Conservation (phyloP, 1,140 invertebrate genomes). For the Coptotermes formosanus region DNA sequence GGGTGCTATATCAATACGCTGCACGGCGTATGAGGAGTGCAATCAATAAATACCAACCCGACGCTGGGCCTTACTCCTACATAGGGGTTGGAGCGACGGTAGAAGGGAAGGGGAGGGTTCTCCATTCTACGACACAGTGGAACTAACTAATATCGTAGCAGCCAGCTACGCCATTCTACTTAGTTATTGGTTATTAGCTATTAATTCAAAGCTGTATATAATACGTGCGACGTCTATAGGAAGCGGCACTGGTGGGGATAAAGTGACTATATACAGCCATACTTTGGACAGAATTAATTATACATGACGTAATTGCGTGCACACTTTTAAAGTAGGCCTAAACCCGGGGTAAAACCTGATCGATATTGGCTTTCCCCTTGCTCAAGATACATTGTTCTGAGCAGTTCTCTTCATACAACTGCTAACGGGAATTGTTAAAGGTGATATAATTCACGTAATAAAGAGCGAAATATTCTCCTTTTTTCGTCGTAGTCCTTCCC, state of each 20-base stretch:
- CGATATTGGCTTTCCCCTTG: background rate
- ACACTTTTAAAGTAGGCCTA: background rate
- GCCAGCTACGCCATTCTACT: background rate
- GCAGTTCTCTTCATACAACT: background rate
- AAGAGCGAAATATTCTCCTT: too few relatives aligned
- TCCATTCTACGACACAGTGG: background rate
- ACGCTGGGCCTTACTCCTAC: background rate
- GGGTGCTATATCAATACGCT: background rate
- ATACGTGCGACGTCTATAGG: background rate
- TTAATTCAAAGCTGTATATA: slow-evolving; percentile 12
- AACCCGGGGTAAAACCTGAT: background rate
- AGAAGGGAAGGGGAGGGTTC: background rate
- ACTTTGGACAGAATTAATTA: background rate
- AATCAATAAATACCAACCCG: slow-evolving; percentile 11
- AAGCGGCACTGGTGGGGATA: background rate
- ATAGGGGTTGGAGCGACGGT: background rate
- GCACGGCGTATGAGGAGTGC: background rate
- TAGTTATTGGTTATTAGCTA: slow-evolving; percentile 15
- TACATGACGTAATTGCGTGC: background rate
- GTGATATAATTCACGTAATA: too few relatives aligned
- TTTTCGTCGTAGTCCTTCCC: too few relatives aligned
- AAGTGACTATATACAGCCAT: background rate
- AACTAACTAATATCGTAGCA: slow-evolving; percentile 11
- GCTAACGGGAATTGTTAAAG: background rate
- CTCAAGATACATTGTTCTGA: background rate